phyloP scores from a whole-genome alignment of 2,888 invertebrate genomes.

The Sericinus montela region DNA sequence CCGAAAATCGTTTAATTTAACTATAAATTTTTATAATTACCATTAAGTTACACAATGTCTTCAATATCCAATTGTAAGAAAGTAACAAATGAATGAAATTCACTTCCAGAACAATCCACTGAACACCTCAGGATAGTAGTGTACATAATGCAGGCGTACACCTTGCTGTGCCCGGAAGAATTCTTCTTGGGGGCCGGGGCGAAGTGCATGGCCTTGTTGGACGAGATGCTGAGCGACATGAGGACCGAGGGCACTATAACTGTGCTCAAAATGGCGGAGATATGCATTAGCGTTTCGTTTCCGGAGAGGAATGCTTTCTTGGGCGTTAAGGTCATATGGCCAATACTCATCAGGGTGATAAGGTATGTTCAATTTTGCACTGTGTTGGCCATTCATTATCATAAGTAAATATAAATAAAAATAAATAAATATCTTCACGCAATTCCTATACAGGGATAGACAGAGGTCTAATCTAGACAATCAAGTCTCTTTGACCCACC shows the following conservation, averaged over 20 bases:
- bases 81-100: too few species aligned
- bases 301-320: slow-evolving; percentile 86
- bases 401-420: too few species aligned
- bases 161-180: slow-evolving; percentile 87
- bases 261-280: slow-evolving; percentile 82
- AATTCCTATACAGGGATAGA: too few species aligned
- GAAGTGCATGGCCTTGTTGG: slow-evolving; percentile 84
- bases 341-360: slow-evolving; percentile 59
- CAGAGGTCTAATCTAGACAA: too few species aligned
- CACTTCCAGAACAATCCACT: slow-evolving; percentile 87
- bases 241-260: slow-evolving; percentile 77
- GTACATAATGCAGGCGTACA: slow-evolving; percentile 90
- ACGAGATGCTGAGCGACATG: slow-evolving; percentile 88
- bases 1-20: too few species aligned
- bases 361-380: slow-evolving; percentile 45
- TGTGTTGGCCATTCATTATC: too few species aligned
- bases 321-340: slow-evolving; percentile 75
- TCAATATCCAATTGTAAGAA: too few species aligned
- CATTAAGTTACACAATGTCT: too few species aligned
- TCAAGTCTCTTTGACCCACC: too few species aligned
- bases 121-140: slow-evolving; percentile 90
- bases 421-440: too few species aligned
- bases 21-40: too few species aligned
- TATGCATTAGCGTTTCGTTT: slow-evolving; percentile 86
- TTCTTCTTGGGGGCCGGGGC: slow-evolving; percentile 86